Conservation (phyloP, 2,888 invertebrate species). For the Boloria selene region DNA sequence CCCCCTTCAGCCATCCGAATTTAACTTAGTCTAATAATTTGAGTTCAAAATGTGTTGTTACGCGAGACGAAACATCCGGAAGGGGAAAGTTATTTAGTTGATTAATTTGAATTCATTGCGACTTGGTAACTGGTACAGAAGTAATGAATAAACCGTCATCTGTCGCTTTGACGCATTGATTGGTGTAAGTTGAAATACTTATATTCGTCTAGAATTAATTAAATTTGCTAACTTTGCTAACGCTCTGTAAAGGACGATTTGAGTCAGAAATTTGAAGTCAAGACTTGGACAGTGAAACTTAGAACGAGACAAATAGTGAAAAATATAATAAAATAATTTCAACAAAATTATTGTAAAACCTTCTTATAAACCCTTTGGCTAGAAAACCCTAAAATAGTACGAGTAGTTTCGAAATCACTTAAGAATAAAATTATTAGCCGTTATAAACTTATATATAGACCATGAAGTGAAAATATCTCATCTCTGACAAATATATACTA, state of each 20-base stretch:
- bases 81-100: slow-evolving; percentile 41
- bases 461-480: too few species aligned
- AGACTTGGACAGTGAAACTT: neutral
- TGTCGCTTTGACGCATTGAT: neutral
- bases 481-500: too few species aligned
- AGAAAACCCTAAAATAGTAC: too few species aligned
- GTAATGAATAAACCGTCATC: slow-evolving; percentile 47
- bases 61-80: slow-evolving; percentile 43
- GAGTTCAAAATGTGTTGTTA: slow-evolving; percentile 48
- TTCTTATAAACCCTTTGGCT: too few species aligned
- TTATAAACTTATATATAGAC: too few species aligned
- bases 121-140: slow-evolving; percentile 33
- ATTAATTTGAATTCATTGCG: slow-evolving; percentile 41
- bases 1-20: slow-evolving; percentile 44
- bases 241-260: too few species aligned
- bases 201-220: neutral
- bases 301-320: neutral
- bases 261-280: too few species aligned
- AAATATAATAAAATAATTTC: slow-evolving; percentile 1
- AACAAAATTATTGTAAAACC: too few species aligned
- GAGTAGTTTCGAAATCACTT: too few species aligned
- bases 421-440: too few species aligned
- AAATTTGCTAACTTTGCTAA: neutral
- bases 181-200: neutral
- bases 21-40: slow-evolving; percentile 47